phyloP scores from a whole-genome alignment of 2,888 invertebrate genomes.

The Eupithecia dodoneata region DNA sequence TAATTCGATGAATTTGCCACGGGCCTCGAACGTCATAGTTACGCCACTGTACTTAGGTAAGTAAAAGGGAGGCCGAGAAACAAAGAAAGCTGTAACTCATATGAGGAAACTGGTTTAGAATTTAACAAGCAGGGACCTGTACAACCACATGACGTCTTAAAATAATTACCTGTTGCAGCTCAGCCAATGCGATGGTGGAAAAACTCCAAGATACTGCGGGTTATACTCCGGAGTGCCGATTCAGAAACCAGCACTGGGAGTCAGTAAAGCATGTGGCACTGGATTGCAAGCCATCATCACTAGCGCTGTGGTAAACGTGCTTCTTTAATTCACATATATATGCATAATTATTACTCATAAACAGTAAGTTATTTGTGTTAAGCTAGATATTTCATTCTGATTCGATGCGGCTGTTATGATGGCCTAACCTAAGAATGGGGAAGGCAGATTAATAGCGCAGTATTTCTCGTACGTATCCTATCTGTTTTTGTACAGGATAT shows the following conservation, averaged over 20 bases:
- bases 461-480: too few relatives aligned
- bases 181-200: conserved; percentile 92
- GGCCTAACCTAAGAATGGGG: too few relatives aligned
- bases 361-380: too few relatives aligned
- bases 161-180: conserved; percentile 73
- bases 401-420: too few relatives aligned
- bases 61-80: background rate
- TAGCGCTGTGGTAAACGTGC: conserved; percentile 88
- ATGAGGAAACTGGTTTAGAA: background rate
- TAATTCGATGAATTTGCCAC: too few relatives aligned
- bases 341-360: too few relatives aligned
- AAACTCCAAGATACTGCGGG: conserved; percentile 93
- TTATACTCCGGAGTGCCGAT: conserved; percentile 93
- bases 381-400: too few relatives aligned
- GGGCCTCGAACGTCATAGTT: too few relatives aligned
- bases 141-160: background rate
- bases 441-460: too few relatives aligned
- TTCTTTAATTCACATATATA: background rate
- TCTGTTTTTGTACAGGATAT: conserved; percentile 88
- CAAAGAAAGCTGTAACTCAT: background rate
- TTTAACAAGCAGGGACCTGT: background rate
- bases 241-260: conserved; percentile 92
- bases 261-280: conserved; percentile 97
- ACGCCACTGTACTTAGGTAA: too few relatives aligned
- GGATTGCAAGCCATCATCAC: conserved; percentile 97